Evolutionary conservation across 1,140 invertebrate species (phyloP).

Genomic region (Phymastichus coffea): DNA sequence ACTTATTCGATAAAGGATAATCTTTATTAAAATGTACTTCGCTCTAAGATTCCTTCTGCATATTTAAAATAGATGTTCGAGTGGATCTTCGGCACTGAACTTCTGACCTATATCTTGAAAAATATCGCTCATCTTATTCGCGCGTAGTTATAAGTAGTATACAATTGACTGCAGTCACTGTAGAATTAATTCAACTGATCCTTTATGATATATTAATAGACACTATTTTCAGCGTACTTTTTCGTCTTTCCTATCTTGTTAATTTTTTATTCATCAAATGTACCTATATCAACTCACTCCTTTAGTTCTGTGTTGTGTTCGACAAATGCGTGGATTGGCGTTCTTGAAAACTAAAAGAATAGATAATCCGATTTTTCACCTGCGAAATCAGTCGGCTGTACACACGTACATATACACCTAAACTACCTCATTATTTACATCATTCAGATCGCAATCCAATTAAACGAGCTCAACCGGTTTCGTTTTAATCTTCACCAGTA

Average conservation of each 20-base stretch:
- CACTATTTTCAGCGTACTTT: not conserved
- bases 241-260: no score
- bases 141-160: not conserved
- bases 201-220: conserved; percentile 1
- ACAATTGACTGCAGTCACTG: conserved; percentile 2
- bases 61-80: not conserved
- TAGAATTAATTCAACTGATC: conserved; percentile 4
- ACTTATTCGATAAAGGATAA: conserved; percentile 5
- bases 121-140: no score
- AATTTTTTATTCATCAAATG: not conserved
- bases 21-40: not conserved
- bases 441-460: not conserved
- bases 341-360: no score
- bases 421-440: not conserved
- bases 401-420: not conserved
- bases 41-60: no score
- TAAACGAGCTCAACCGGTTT: not conserved
- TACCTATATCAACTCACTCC: not conserved
- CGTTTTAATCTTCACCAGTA: not conserved
- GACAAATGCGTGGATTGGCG: no score
- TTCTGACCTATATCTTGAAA: conserved; percentile 22
- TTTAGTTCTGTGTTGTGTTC: not conserved
- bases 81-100: conserved; percentile 10
- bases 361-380: not conserved
- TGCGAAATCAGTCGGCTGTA: no score